A percentile compares a stretch with the other conserved stretches of the same genome.
These are phyloP conservation scores for Prosapia bicincta DNA, from an alignment of 2,888 invertebrate species.

Conservation along the genomic window DNA sequence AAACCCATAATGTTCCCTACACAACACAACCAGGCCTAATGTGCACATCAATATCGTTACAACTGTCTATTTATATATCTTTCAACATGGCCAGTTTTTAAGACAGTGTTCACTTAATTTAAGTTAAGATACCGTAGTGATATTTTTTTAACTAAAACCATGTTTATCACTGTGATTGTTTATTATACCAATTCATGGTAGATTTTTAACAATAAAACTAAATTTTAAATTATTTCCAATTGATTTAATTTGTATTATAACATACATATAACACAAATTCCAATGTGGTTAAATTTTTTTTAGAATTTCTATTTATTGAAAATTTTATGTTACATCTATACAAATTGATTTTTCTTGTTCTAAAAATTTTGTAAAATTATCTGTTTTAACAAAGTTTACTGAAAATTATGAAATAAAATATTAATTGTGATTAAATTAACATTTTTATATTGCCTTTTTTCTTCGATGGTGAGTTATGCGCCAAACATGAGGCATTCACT, in stretches of 20 bases:
- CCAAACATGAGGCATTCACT: too few relatives aligned
- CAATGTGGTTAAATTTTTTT: background rate
- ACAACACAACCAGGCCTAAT: constrained; percentile 9
- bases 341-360: background rate
- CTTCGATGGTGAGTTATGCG: too few relatives aligned
- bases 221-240: background rate
- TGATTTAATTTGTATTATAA: background rate
- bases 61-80: constrained; percentile 2
- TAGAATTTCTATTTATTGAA: background rate
- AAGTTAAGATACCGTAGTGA: background rate
- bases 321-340: background rate
- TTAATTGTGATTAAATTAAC: background rate
- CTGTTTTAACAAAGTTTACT: background rate
- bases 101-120: constrained; percentile 2
- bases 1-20: constrained; percentile 4
- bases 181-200: background rate
- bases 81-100: background rate
- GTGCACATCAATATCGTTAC: constrained; percentile 3
- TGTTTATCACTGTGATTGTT: background rate
- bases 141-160: background rate
- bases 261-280: background rate
- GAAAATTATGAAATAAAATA: background rate
- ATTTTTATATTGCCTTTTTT: too few relatives aligned
- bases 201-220: background rate
- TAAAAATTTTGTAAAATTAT: background rate